Evolutionary conservation across 2,888 invertebrate genomes (phyloP), one percentile per base, ranked within the genome.

Genomic region (Meloe dianella): DNA sequence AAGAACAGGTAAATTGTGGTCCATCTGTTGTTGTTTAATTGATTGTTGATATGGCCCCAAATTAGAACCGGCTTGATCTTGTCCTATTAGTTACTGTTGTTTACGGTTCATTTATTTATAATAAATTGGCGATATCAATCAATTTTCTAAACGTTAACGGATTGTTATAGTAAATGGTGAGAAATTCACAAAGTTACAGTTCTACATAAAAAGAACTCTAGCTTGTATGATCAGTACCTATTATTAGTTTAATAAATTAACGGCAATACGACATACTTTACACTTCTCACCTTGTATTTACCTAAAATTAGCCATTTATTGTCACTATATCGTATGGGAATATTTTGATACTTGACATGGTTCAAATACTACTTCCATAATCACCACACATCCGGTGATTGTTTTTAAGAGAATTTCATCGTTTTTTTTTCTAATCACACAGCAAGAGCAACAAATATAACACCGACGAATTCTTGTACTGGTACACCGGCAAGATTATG

Each of bases 401-500:
- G 12, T 12, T 35, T 12, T 14, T 35, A 4, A 14, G 35, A 12
- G 14, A 35, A 35, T 14, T 2, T 4, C 10, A 35, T 1, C 14
- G 10, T 35, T 24, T 1, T 20, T 47, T 20, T 47, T 47, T 47
- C 20, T 24, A 7, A 8, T 61, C 62, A 8, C 41, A 27, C 64
- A 81, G 82, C 74, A 29, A 74, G 81, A 67, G 80, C 81, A 64
- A 67, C 79, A 47, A 78, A 77, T 71, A 82, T 85, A 27, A 83
- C 84, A 69, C 82, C 85, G 64, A 73, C 82, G 64, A 84, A 80
- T 74, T 84, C 84, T 10, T 80, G 81, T 62, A 79, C 76, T 70
- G 89, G 91, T 17, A 90, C 92, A 41, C 91, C 92, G 1, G 86
- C 92, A 24, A 87, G 96, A 67, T 87, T 96, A 41, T 96, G 96